A percentile compares a stretch with the other conserved stretches of the same genome.
These are phyloP conservation scores for Saccopteryx bilineata DNA, from an alignment of 2,113 vertebrate genomes.

Conservation along the genomic window DNA sequence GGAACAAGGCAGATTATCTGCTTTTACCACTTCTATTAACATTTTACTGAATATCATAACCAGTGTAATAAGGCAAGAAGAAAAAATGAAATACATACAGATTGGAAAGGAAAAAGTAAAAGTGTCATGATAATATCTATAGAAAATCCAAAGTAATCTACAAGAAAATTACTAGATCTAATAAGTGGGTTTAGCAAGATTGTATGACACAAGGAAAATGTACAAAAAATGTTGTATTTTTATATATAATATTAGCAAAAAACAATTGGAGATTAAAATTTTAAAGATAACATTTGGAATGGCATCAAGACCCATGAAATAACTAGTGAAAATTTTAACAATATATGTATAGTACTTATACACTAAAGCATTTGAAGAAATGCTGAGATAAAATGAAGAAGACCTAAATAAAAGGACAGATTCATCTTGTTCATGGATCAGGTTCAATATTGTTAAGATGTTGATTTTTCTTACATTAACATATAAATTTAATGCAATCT, in stretches of 20 bases:
- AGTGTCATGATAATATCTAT: not conserved
- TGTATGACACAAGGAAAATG: not conserved
- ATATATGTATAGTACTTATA: not conserved
- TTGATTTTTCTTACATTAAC: not conserved
- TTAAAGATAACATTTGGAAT: not conserved
- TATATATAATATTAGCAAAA: not conserved
- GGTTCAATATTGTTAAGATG: not conserved
- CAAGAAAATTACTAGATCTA: not conserved
- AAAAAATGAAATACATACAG: not conserved
- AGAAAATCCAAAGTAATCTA: not conserved
- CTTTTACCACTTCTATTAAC: not conserved
- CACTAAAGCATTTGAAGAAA: not conserved
- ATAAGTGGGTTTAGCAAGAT: not conserved
- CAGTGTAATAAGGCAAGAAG: not conserved
- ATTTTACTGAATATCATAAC: not conserved
- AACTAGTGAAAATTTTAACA: not conserved
- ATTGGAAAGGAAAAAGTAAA: not conserved
- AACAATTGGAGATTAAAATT: not conserved
- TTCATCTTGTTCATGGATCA: not conserved
- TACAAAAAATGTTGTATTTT: not conserved
- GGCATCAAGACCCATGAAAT: not conserved
- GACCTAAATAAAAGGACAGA: not conserved
- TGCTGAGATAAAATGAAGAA: not conserved
- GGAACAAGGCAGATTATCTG: not conserved
- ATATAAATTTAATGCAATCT: not conserved